Evolutionary conservation across 2,888 invertebrate genomes (phyloP).

Genomic region (Trichogramma evanescens): DNA sequence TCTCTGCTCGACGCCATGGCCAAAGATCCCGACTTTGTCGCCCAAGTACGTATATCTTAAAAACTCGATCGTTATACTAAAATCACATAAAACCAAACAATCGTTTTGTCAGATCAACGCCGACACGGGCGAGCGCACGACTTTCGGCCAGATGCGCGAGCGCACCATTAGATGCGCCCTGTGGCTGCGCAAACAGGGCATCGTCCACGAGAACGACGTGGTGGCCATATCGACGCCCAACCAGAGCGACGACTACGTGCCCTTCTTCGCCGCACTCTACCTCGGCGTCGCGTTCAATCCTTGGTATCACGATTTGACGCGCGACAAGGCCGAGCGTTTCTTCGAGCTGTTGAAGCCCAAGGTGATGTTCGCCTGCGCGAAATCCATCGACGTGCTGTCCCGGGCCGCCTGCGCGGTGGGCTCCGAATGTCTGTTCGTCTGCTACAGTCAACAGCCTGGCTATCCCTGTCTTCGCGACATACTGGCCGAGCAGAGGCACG

Average conservation of each 20-base stretch:
- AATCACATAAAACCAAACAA: background rate
- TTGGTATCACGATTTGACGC: constrained; percentile 31
- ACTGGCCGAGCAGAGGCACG: constrained; percentile 20
- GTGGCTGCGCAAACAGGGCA: constrained; percentile 32
- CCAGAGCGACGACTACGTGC: constrained; percentile 29
- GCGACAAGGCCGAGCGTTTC: constrained; percentile 23
- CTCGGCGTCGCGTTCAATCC: constrained; percentile 33
- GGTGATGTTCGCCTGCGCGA: constrained; percentile 28
- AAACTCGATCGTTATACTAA: background rate
- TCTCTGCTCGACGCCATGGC: background rate
- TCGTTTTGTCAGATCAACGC: constrained; percentile 27
- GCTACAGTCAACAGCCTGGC: constrained; percentile 25
- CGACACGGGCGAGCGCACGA: constrained; percentile 24
- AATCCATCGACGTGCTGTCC: constrained; percentile 5
- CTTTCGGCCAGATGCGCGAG: constrained; percentile 27
- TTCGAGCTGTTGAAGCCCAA: constrained; percentile 28
- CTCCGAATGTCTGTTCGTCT: constrained; percentile 21
- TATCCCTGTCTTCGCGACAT: constrained; percentile 24
- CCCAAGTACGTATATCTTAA: constrained; percentile 1
- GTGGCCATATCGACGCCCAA: constrained; percentile 31
- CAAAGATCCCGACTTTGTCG: constrained; percentile 6
- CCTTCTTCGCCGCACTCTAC: constrained; percentile 29
- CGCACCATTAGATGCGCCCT: constrained; percentile 33
- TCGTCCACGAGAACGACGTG: constrained; percentile 27
- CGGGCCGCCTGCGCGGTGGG: constrained; percentile 22